Evolutionary conservation across 2,888 invertebrate genomes (phyloP).

Genomic region (Seira ritae): DNA sequence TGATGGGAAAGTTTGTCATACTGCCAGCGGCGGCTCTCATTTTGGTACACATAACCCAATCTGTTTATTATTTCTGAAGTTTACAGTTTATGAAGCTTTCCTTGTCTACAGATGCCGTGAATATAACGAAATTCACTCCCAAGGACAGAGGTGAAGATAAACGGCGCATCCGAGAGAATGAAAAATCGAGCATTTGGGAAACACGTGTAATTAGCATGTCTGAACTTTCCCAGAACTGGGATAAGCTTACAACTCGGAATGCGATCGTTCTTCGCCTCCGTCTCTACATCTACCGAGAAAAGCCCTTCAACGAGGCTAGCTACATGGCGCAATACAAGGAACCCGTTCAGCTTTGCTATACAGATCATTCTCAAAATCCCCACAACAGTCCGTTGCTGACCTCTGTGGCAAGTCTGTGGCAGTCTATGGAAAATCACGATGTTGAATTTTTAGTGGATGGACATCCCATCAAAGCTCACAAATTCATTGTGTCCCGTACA

Average conservation of each 20-base stretch:
- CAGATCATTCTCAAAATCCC: neutral
- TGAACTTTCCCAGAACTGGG: constrained; percentile 20
- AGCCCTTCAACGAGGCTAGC: constrained; percentile 38
- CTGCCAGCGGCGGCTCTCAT: constrained; percentile 9
- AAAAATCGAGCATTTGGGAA: constrained; percentile 44
- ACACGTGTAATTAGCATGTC: constrained; percentile 23
- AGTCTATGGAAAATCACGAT: constrained; percentile 11
- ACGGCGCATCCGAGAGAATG: neutral
- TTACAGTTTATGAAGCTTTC: too few species aligned
- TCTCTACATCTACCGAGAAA: constrained; percentile 27
- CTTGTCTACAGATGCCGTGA: constrained; percentile 20
- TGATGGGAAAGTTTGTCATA: constrained; percentile 30
- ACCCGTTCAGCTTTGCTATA: constrained; percentile 33
- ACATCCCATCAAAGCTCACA: constrained; percentile 24
- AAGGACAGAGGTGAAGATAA: constrained; percentile 9
- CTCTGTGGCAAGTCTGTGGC: constrained; percentile 26
- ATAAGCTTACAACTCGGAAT: neutral
- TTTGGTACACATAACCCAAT: constrained; percentile 12
- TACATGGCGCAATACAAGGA: constrained; percentile 21
- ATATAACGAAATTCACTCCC: constrained; percentile 29
- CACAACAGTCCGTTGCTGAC: neutral
- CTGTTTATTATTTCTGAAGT: neutral
- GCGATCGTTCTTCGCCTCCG: constrained; percentile 28
- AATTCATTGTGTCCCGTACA: constrained; percentile 29
- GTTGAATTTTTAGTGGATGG: constrained; percentile 33